phyloP scores from a whole-genome alignment of 1,140 invertebrate species.

The Drosophila lowei region DNA sequence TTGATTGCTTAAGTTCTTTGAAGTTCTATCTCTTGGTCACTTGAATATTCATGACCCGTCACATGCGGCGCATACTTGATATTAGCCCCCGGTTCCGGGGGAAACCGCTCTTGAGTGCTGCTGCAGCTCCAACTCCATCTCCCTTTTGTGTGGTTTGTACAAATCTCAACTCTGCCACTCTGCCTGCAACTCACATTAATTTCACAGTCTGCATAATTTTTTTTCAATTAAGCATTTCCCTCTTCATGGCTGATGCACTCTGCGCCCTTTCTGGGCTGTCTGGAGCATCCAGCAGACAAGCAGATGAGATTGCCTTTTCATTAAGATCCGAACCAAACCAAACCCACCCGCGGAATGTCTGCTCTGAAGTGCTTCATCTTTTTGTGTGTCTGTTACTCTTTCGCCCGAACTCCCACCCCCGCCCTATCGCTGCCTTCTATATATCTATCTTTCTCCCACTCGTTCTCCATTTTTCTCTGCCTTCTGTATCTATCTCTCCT shows the following conservation, averaged over 20 bases:
- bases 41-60: conserved; percentile 18
- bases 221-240: conserved; percentile 69
- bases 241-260: conserved; percentile 25
- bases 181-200: conserved; percentile 36
- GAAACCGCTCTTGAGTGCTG: conserved; percentile 22
- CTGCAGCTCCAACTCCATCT: not conserved
- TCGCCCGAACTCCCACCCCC: not conserved
- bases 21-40: not conserved
- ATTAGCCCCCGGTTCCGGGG: conserved; percentile 5
- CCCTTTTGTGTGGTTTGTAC: conserved; percentile 38
- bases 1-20: not conserved
- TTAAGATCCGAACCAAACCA: conserved; percentile 33
- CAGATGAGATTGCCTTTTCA: conserved; percentile 68
- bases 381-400: conserved; percentile 41
- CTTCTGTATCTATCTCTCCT: not conserved
- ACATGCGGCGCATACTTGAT: conserved; percentile 18
- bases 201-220: conserved; percentile 53
- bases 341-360: conserved; percentile 39
- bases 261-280: conserved; percentile 30
- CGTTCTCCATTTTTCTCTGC: not conserved
- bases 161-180: conserved; percentile 20
- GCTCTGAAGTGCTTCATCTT: conserved; percentile 60
- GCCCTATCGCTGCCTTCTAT: no score
- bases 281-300: conserved; percentile 37
- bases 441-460: not conserved